Percentiles rank a stretch among this genome's conserved stretches.
Evolutionary conservation across 2,113 vertebrate genomes (phyloP).

Genomic region (Chamaetylas fuelleborni): DNA sequence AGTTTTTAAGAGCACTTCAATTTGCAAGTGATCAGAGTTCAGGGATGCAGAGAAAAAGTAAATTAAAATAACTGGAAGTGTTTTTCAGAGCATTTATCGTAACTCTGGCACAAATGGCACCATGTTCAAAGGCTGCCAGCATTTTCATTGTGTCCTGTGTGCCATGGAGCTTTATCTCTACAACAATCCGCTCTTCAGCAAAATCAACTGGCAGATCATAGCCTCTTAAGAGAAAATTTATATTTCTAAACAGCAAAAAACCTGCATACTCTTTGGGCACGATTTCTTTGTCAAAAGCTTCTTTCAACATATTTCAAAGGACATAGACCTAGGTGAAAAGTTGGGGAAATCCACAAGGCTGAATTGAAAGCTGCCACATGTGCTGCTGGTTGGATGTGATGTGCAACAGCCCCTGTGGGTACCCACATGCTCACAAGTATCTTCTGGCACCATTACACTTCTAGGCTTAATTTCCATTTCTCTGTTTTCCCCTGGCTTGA

Average conservation of each 20-base stretch:
- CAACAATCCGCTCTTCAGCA: not conserved
- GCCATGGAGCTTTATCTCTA: not conserved
- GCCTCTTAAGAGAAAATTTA: not conserved
- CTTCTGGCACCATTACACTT: not conserved
- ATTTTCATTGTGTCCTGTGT: not conserved
- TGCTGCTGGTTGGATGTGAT: not conserved
- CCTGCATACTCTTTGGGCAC: rapidly evolving
- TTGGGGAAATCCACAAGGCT: not conserved
- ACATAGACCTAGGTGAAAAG: not conserved
- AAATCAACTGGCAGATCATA: not conserved
- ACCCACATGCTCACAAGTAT: not conserved
- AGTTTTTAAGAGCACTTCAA: conserved; percentile 65
- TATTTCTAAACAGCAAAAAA: not conserved
- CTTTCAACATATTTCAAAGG: not conserved
- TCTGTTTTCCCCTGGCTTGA: not conserved
- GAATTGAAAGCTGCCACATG: not conserved
- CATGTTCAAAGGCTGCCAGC: not conserved
- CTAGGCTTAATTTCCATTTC: not conserved
- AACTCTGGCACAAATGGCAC: not conserved
- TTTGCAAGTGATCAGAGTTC: conserved; percentile 55
- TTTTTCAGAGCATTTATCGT: conserved; percentile 1
- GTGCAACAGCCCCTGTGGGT: not conserved
- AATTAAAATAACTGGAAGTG: conserved; percentile 32
- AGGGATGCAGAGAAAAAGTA: not conserved
- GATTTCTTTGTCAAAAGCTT: not conserved